A percentile compares a stretch with the other conserved stretches of the same genome.
These are phyloP conservation scores for Pseudotriccus pelzelni DNA, from an alignment of 2,797 vertebrate species.

Conservation along the genomic window DNA sequence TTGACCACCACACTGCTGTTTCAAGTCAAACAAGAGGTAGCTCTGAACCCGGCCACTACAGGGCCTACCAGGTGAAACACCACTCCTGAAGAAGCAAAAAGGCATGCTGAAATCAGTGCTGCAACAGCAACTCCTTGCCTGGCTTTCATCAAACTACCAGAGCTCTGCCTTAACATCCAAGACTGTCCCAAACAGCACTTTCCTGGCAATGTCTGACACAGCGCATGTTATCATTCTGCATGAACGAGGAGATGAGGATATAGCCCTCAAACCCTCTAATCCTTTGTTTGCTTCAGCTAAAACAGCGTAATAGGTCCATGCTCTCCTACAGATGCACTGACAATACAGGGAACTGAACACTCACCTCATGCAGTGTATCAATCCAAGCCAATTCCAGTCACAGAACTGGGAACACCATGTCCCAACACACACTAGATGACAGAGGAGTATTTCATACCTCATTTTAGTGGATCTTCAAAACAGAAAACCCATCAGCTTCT, in stretches of 20 bases:
- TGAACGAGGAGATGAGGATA: neutral
- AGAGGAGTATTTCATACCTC: neutral
- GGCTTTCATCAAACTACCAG: neutral
- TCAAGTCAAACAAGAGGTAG: neutral
- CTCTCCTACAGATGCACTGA: neutral
- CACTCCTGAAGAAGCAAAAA: neutral
- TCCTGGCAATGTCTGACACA: fast-evolving
- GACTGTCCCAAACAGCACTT: neutral
- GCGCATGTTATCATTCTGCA: neutral
- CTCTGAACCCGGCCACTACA: fast-evolving
- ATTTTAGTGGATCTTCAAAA: slow-evolving; percentile 1
- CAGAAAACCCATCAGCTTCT: neutral
- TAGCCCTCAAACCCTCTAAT: neutral
- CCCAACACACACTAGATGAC: neutral
- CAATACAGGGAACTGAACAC: neutral
- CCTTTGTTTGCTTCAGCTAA: neutral
- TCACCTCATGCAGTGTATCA: neutral
- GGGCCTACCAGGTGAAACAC: neutral
- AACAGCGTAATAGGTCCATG: neutral
- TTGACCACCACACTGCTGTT: fast-evolving
- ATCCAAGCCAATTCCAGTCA: neutral
- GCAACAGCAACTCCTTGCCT: neutral
- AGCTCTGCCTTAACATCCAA: neutral
- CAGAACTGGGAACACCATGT: neutral
- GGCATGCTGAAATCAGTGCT: neutral